These are phyloP conservation scores for Brachypterus glaber DNA, from an alignment of 2,888 invertebrate species.

Conservation along the genomic window DNA sequence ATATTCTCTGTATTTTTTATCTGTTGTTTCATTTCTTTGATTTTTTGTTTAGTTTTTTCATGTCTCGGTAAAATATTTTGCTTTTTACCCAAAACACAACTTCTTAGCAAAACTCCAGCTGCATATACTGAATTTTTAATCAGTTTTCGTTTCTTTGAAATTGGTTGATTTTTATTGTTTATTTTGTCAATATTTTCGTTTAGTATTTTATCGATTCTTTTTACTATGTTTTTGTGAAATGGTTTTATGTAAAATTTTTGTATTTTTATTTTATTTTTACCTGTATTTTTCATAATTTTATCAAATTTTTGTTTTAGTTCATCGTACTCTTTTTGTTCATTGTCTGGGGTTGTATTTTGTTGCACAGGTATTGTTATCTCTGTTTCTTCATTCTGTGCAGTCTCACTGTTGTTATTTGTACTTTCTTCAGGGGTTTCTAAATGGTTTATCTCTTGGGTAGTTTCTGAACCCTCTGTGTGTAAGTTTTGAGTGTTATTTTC, in stretches of 20 bases:
- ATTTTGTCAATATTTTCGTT: constrained; percentile 5
- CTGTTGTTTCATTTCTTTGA: not conserved
- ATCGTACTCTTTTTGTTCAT: not conserved
- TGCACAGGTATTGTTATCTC: not conserved
- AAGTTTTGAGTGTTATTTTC: not conserved
- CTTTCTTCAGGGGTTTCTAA: no score
- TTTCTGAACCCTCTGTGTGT: no score
- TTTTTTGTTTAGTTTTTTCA: constrained; percentile 9
- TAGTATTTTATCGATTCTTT: not conserved
- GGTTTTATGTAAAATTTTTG: not conserved
- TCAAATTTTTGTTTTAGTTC: not conserved
- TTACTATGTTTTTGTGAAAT: not conserved
- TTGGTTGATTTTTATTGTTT: not conserved
- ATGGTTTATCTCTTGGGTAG: no score
- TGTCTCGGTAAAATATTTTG: not conserved
- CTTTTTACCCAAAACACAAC: constrained; percentile 4
- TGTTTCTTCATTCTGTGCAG: not conserved
- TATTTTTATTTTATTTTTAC: not conserved
- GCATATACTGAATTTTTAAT: constrained; percentile 10
- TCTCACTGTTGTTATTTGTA: no score
- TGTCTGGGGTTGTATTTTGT: not conserved
- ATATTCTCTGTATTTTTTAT: not conserved
- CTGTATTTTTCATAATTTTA: not conserved
- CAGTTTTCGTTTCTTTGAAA: not conserved
- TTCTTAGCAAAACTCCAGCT: constrained; percentile 10